Evolutionary conservation across 2,797 vertebrate species (phyloP).

Genomic region (Sebastes itinus): DNA sequence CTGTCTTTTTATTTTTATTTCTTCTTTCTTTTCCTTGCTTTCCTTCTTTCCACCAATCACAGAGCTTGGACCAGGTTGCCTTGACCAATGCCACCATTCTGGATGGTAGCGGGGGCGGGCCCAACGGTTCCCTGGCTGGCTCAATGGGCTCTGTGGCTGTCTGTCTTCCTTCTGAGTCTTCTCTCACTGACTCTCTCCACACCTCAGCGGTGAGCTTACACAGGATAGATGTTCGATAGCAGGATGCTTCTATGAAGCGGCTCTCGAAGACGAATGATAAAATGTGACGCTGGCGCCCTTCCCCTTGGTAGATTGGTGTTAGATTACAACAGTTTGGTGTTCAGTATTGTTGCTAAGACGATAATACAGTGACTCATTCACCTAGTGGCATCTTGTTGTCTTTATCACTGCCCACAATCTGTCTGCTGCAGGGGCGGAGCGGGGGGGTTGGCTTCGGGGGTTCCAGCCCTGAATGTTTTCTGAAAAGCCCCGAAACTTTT

Average conservation of each 20-base stretch:
- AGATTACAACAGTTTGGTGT: slow-evolving; percentile 30
- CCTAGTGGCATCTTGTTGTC: slow-evolving; percentile 56
- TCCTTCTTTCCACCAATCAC: slow-evolving; percentile 81
- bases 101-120: slow-evolving; percentile 87
- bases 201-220: slow-evolving; percentile 91
- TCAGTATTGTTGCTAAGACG: slow-evolving; percentile 36
- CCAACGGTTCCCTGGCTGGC: slow-evolving; percentile 90
- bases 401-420: slow-evolving; percentile 63
- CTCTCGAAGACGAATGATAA: slow-evolving; percentile 11
- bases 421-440: slow-evolving; percentile 37
- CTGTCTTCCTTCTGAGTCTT: slow-evolving; percentile 94
- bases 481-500: too few relatives aligned
- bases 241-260: slow-evolving; percentile 13
- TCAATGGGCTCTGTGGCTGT: slow-evolving; percentile 88
- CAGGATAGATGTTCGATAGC: slow-evolving; percentile 20
- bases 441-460: too few relatives aligned
- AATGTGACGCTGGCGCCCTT: slow-evolving; percentile 11
- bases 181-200: slow-evolving; percentile 93
- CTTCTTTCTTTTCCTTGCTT: slow-evolving; percentile 83
- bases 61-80: slow-evolving; percentile 88
- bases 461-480: too few relatives aligned
- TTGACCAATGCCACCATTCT: slow-evolving; percentile 85
- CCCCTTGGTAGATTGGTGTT: slow-evolving; percentile 22
- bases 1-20: slow-evolving; percentile 82
- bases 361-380: slow-evolving; percentile 58